These are phyloP conservation scores for Amblyteles armatorius DNA, from an alignment of 2,888 invertebrate genomes.

Conservation along the genomic window DNA sequence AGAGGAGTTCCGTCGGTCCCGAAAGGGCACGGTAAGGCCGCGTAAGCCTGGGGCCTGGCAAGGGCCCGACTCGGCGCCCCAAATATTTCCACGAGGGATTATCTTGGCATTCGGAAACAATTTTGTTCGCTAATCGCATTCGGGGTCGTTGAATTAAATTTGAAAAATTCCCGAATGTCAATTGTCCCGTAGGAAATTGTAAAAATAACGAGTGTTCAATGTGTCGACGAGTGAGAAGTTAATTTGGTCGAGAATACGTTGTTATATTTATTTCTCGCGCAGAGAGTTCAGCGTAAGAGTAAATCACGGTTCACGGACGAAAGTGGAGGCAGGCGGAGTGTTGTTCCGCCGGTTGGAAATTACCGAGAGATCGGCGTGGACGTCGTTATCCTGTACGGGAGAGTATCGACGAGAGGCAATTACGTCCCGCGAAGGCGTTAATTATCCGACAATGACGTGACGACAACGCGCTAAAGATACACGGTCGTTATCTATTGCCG, in stretches of 20 bases:
- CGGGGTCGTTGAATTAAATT: not conserved
- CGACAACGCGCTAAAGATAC: constrained; percentile 47
- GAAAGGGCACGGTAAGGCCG: too few species aligned
- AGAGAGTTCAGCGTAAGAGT: constrained; percentile 12
- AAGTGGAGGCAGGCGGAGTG: constrained; percentile 10
- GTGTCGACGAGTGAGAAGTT: not conserved
- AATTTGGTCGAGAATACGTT: not conserved
- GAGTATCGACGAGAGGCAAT: constrained; percentile 61
- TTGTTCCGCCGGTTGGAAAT: constrained; percentile 52
- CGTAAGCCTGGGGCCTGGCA: not conserved
- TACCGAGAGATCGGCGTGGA: constrained; percentile 54
- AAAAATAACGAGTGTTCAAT: not conserved
- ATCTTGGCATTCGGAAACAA: not conserved
- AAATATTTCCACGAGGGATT: not conserved
- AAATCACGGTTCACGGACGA: constrained; percentile 45
- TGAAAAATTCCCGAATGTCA: not conserved
- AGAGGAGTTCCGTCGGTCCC: not conserved
- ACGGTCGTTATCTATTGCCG: constrained; percentile 14
- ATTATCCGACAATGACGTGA: constrained; percentile 67
- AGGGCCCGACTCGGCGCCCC: not conserved
- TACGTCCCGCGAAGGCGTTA: constrained; percentile 55
- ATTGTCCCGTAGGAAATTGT: not conserved
- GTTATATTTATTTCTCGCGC: constrained; percentile 14
- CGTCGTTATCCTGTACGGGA: constrained; percentile 55
- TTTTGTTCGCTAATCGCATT: not conserved